Conservation (phyloP, 2,113 vertebrate genomes). For the Datnioides undecimradiatus region DNA sequence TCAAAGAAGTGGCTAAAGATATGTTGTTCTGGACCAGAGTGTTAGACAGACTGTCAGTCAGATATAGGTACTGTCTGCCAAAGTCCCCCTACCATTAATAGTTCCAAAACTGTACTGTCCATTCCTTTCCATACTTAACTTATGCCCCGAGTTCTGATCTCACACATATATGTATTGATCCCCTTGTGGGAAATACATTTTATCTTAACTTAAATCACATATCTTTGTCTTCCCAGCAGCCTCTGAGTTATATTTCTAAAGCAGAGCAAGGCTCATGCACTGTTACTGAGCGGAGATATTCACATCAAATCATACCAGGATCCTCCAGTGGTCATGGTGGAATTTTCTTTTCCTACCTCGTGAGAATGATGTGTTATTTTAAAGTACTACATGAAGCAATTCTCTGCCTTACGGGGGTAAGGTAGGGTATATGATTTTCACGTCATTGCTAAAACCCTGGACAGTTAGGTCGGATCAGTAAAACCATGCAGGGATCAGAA, state of each 20-base stretch:
- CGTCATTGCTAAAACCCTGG: slow-evolving; percentile 14
- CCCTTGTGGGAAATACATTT: neutral
- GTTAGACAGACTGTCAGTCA: too few relatives aligned
- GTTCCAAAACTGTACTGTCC: neutral
- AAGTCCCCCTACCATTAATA: neutral
- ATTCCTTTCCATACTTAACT: neutral
- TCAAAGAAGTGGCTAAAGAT: too few relatives aligned
- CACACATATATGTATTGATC: neutral
- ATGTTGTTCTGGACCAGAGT: too few relatives aligned
- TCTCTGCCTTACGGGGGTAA: slow-evolving; percentile 19
- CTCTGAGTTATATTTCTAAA: neutral
- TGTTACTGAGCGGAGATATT: slow-evolving; percentile 9
- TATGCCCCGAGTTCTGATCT: neutral
- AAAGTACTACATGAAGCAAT: slow-evolving; percentile 22
- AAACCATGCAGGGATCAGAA: slow-evolving; percentile 33
- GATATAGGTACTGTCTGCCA: too few relatives aligned
- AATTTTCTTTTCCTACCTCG: neutral
- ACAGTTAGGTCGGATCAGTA: slow-evolving; percentile 22
- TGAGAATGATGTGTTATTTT: slow-evolving; percentile 23
- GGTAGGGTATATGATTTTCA: slow-evolving; percentile 19
- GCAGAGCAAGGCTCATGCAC: neutral
- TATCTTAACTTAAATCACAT: slow-evolving; percentile 14
- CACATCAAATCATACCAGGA: slow-evolving; percentile 3
- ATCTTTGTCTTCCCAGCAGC: neutral
- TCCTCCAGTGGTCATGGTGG: slow-evolving; percentile 10